These are phyloP conservation scores for Etia nguti DNA, from an alignment of 2,113 vertebrate genomes.

Conservation along the genomic window DNA sequence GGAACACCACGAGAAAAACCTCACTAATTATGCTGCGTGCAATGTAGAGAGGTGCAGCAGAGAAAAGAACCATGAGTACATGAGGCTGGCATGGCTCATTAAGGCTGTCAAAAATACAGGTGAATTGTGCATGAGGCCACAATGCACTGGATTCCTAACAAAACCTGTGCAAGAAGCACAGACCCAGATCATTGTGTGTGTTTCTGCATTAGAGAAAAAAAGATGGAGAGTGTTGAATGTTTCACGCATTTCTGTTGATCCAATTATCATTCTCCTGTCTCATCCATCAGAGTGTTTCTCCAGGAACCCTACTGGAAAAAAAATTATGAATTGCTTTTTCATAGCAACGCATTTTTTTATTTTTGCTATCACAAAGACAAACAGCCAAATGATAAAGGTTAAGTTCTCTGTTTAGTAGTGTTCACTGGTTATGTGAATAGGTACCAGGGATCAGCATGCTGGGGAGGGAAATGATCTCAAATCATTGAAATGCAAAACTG, in stretches of 20 bases:
- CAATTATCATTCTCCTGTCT: constrained; percentile 22
- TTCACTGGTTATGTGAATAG: not conserved
- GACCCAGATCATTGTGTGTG: not conserved
- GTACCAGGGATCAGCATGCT: not conserved
- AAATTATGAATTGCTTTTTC: constrained; percentile 35
- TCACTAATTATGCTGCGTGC: not conserved
- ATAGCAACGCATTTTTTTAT: constrained; percentile 22
- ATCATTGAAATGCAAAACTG: constrained; percentile 44
- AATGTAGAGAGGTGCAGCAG: not conserved
- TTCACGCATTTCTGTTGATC: constrained; percentile 6
- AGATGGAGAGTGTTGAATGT: not conserved
- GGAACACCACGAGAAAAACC: rapidly evolving
- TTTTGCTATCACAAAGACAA: constrained; percentile 33
- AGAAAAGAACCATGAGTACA: not conserved
- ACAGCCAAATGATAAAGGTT: constrained; percentile 8
- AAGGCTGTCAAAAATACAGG: not conserved
- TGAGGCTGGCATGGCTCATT: not conserved
- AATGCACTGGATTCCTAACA: not conserved
- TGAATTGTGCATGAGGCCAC: not conserved
- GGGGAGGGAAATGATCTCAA: constrained; percentile 24
- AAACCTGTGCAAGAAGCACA: not conserved
- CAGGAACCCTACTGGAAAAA: constrained; percentile 2
- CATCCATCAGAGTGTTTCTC: not conserved
- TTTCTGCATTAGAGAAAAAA: not conserved
- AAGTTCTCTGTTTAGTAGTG: not conserved